Percentiles rank a stretch among this genome's conserved stretches.
Conservation (phyloP, 92 coral and sea anemone species). For the Porites divaricata region DNA sequence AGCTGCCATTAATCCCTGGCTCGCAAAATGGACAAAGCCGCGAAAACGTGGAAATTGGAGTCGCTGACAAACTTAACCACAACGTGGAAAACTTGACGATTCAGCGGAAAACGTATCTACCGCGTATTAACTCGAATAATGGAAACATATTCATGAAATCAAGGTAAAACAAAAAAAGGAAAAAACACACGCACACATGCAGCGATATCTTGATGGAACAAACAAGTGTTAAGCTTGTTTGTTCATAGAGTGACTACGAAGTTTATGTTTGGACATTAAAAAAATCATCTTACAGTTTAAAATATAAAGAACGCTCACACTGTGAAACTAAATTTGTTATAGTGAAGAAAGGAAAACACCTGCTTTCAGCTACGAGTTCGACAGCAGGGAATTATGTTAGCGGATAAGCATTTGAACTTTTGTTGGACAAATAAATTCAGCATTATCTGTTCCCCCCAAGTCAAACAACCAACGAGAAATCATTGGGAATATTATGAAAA, state of each 20-base stretch:
- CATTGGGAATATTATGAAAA: not conserved
- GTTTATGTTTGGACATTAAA: not conserved
- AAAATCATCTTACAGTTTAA: conserved; percentile 32
- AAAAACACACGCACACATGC: not conserved
- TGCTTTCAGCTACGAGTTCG: not conserved
- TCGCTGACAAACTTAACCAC: not conserved
- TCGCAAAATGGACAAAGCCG: not conserved
- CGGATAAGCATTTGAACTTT: conserved; percentile 1
- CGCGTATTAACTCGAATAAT: conserved; percentile 56
- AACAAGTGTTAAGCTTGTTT: not conserved
- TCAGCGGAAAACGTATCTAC: conserved; percentile 61
- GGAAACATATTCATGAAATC: conserved; percentile 38
- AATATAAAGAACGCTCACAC: conserved; percentile 7
- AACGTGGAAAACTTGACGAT: not conserved
- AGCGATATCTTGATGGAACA: not conserved
- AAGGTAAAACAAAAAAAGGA: conserved; percentile 2
- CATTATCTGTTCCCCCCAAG: not conserved
- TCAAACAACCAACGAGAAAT: not conserved
- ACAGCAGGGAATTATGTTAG: conserved; percentile 4
- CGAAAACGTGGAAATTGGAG: not conserved
- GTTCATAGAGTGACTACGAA: not conserved
- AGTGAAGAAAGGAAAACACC: conserved; percentile 7
- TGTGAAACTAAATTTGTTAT: conserved; percentile 28
- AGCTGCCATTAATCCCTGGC: conserved; percentile 42
- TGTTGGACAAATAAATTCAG: not conserved